A percentile compares a stretch with the other conserved stretches of the same genome.
phyloP scores from a whole-genome alignment of 2,797 vertebrate species.

The Gila robusta region DNA sequence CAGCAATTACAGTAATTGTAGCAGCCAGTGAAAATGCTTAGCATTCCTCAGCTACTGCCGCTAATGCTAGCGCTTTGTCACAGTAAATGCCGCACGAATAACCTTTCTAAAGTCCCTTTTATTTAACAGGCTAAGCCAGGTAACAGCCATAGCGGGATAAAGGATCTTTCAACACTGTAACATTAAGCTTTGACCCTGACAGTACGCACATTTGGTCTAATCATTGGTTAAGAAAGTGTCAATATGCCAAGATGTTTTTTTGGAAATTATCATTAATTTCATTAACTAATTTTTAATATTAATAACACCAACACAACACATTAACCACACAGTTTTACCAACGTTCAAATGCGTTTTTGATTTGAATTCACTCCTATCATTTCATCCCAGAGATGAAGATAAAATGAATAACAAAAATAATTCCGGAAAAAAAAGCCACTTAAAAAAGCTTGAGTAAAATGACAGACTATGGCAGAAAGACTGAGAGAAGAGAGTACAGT shows the following conservation, averaged over 20 bases:
- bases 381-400: not conserved
- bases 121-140: conserved; percentile 16
- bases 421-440: not conserved
- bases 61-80: conserved; percentile 37
- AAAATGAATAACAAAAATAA: not conserved
- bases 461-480: not conserved
- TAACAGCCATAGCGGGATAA: not conserved
- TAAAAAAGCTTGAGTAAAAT: conserved; percentile 1
- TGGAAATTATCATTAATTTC: not conserved
- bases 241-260: not conserved
- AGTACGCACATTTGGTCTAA: not conserved
- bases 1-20: conserved; percentile 53
- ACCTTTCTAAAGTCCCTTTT: conserved; percentile 8
- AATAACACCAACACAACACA: not conserved
- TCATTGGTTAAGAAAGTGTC: not conserved
- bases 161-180: conserved; percentile 15
- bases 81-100: conserved; percentile 35
- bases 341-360: not conserved
- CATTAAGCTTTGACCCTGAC: not conserved
- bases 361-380: not conserved
- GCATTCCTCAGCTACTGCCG: conserved; percentile 14
- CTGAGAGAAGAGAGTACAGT: not conserved
- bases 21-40: conserved; percentile 38
- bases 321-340: not conserved
- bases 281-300: not conserved